These are phyloP conservation scores for Heliconius eleuchia DNA, from an alignment of 1,140 invertebrate genomes.

Conservation along the genomic window DNA sequence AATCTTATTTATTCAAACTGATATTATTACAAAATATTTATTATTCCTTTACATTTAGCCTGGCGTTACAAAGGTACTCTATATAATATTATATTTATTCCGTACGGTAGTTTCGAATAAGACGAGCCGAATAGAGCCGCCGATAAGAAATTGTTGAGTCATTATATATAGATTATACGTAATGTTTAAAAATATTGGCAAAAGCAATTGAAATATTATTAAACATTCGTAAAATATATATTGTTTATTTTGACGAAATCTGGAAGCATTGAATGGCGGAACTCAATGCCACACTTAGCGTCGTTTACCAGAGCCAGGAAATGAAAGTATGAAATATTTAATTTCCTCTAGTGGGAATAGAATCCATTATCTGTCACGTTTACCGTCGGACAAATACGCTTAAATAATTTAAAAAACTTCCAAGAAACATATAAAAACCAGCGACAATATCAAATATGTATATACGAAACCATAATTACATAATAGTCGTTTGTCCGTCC, in stretches of 20 bases:
- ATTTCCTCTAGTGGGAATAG: neutral
- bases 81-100: too few relatives aligned
- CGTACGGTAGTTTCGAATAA: too few relatives aligned
- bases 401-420: neutral
- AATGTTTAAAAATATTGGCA: too few relatives aligned
- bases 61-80: too few relatives aligned
- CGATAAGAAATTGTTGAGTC: too few relatives aligned
- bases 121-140: too few relatives aligned
- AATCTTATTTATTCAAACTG: too few relatives aligned
- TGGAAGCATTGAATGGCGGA: neutral
- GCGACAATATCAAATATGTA: neutral
- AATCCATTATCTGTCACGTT: neutral
- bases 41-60: too few relatives aligned
- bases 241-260: neutral
- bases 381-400: neutral
- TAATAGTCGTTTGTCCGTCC: constrained; percentile 13
- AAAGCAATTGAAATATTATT: too few relatives aligned
- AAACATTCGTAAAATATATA: too few relatives aligned
- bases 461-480: constrained; percentile 10
- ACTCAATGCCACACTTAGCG: neutral
- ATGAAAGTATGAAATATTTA: neutral
- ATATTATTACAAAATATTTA: too few relatives aligned
- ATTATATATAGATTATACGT: too few relatives aligned
- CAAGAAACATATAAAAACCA: neutral
- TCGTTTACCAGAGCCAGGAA: neutral